Evolutionary conservation across 1,140 invertebrate species (phyloP).

Genomic region (Cephus cinctus): DNA sequence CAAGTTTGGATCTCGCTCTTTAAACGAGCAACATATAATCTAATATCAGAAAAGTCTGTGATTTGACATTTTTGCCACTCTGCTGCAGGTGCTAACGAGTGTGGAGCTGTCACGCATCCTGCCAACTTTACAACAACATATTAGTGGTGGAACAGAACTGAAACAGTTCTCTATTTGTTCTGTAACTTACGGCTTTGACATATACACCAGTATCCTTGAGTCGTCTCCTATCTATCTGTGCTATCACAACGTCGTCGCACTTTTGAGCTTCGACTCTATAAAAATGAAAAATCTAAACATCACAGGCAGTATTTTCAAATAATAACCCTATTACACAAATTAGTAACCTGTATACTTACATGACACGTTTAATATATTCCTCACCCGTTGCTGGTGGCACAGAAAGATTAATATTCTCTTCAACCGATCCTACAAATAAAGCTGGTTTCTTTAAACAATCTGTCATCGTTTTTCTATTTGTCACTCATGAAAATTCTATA

Average conservation of each 20-base stretch:
- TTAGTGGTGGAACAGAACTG: neutral
- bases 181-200: slow-evolving; percentile 37
- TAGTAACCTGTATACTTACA: slow-evolving; percentile 41
- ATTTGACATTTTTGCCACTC: slow-evolving; percentile 59
- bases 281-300: slow-evolving; percentile 12
- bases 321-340: slow-evolving; percentile 3
- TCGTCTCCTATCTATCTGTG: slow-evolving; percentile 49
- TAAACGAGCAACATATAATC: slow-evolving; percentile 47
- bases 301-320: neutral
- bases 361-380: slow-evolving; percentile 60
- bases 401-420: slow-evolving; percentile 54
- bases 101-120: slow-evolving; percentile 52
- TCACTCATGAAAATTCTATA: too few relatives aligned
- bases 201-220: slow-evolving; percentile 47
- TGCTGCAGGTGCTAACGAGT: slow-evolving; percentile 42
- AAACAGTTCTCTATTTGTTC: slow-evolving; percentile 1
- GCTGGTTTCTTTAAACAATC: slow-evolving; percentile 40
- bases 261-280: slow-evolving; percentile 57
- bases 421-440: slow-evolving; percentile 43
- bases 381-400: slow-evolving; percentile 57
- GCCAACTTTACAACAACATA: slow-evolving; percentile 33
- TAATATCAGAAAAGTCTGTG: slow-evolving; percentile 55
- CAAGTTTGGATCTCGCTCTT: slow-evolving; percentile 31
- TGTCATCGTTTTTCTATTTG: slow-evolving; percentile 16
- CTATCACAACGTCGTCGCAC: slow-evolving; percentile 58